Evolutionary conservation across 2,888 invertebrate genomes (phyloP), one percentile per base, ranked within the genome.

Genomic region (Hydrotaea cyrtoneurina): DNA sequence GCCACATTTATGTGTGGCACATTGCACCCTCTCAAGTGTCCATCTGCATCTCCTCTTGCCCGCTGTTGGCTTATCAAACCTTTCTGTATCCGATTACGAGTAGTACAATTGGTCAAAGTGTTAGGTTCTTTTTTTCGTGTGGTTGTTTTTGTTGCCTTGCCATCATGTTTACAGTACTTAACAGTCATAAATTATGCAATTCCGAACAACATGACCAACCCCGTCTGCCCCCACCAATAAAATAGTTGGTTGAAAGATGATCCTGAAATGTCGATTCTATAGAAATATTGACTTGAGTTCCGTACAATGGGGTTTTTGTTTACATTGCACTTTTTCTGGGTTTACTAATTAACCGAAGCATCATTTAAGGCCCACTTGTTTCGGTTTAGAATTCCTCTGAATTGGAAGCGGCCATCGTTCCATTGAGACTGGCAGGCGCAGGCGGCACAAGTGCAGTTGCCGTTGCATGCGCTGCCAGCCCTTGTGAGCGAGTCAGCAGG

Each of bases 171-270:
- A 85, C 79, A 82, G 77, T 82, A 31, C 77, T 85, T 75, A 82
- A 74, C 73, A 23, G 62, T 77, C 76, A 79, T 85, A 85, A 85
- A 85, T 85, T 85, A 82, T 26, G 85, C 79, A 85, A 85, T 80
- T 74, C 62, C 19, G 69, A 76, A 79, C 59, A 82, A 82, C 64
- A 84, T 73, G 53, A 23, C 55, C n/a, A n/a, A n/a, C n/a, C n/a
- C n/a, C n/a, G n/a, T n/a, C 72, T 23, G 26, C 15, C 57, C 31
- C 46, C 13, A 62, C 50, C 50, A 1, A 15, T 23, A 19, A 46
- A 13, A 31, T 43, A 64, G 26, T 31, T 13, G 19, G 13, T 23
- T 57, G 85, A 79, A 85, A 85, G 64, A n/a, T 71, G 82, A 85
- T 43, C 77, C 79, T 77, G 79, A 77, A 31, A 77, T 80, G 69